These are phyloP conservation scores for Taurulus bubalis DNA, from an alignment of 2,113 vertebrate species.

Conservation along the genomic window DNA sequence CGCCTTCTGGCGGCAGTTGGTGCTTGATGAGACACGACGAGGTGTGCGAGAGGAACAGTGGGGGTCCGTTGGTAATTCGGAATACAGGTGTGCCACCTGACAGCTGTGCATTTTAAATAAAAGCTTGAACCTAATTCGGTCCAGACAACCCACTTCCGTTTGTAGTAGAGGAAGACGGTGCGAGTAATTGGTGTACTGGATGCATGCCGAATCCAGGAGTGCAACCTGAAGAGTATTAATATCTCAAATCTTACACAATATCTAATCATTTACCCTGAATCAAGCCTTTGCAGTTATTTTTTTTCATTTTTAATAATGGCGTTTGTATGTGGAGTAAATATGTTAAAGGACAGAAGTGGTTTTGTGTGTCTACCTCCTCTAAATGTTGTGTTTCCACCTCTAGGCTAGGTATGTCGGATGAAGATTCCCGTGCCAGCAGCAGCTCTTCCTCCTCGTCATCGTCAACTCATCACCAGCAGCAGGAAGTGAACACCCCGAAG, in stretches of 20 bases:
- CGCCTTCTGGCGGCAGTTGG: fast-evolving
- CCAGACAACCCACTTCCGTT: background rate
- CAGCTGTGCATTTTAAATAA: background rate
- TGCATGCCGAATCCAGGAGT: background rate
- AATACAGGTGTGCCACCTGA: background rate
- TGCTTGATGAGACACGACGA: fast-evolving
- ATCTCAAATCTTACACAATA: background rate
- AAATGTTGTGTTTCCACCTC: background rate
- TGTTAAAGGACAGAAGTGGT: background rate
- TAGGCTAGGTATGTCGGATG: slow-evolving; percentile 97
- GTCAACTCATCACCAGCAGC: slow-evolving; percentile 83
- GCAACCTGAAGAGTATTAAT: background rate
- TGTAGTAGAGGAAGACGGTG: background rate
- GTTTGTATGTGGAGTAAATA: background rate
- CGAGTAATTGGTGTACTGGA: background rate
- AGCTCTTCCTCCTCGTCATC: slow-evolving; percentile 69
- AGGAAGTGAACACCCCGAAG: slow-evolving; percentile 87
- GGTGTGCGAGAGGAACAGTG: fast-evolving
- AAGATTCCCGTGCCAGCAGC: slow-evolving; percentile 98
- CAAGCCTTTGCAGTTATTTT: background rate
- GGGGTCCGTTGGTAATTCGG: background rate
- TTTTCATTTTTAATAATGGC: too few relatives aligned
- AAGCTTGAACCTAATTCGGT: background rate
- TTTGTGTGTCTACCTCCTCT: background rate
- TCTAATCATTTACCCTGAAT: background rate